Evolutionary conservation across 1,140 invertebrate genomes (phyloP).

Genomic region (Brachionus plicatilis): DNA sequence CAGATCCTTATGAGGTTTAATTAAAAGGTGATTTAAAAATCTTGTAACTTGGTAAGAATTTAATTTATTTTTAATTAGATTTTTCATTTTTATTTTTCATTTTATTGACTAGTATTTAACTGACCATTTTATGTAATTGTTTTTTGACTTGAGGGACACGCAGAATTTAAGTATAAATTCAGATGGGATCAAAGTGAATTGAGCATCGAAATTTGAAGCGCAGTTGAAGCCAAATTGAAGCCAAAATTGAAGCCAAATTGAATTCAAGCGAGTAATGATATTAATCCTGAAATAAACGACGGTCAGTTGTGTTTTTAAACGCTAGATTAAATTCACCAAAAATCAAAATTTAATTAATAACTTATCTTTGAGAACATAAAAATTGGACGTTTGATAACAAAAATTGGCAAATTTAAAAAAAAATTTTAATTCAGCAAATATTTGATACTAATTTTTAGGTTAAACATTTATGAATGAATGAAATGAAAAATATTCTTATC

Average conservation of each 20-base stretch:
- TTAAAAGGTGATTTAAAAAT: conserved; percentile 17
- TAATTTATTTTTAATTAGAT: conserved; percentile 10
- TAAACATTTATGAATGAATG: neutral
- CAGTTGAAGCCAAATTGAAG: too few species aligned
- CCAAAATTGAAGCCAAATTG: too few species aligned
- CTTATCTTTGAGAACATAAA: neutral
- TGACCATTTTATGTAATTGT: neutral
- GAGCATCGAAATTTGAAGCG: neutral
- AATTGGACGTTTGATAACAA: neutral
- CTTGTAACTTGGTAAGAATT: neutral
- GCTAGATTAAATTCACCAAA: neutral
- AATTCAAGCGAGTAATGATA: neutral
- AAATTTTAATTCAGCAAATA: neutral
- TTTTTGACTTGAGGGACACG: neutral
- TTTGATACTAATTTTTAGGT: neutral
- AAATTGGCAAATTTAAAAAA: neutral
- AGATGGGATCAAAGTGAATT: neutral
- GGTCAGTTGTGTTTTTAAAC: neutral
- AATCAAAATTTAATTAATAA: neutral
- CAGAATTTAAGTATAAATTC: neutral
- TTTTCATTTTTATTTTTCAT: neutral
- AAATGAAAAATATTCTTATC: neutral
- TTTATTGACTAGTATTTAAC: neutral
- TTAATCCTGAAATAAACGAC: neutral
- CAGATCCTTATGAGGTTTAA: neutral